Evolutionary conservation across 2,797 vertebrate genomes (phyloP).

Genomic region (Moxostoma hubbsi): DNA sequence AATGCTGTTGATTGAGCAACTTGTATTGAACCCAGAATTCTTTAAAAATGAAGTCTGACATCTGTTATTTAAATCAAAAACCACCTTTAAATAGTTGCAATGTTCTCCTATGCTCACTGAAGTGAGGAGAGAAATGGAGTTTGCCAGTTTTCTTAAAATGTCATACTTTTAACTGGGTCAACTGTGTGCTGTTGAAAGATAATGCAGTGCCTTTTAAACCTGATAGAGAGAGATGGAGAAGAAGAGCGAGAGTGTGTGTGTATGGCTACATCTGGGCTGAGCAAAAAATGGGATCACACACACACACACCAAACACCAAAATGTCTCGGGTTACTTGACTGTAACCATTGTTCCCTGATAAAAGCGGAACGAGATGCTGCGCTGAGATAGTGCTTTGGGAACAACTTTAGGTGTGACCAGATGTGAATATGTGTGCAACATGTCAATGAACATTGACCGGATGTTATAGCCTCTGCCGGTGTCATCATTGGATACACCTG

Average conservation of each 20-base stretch:
- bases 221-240: slow-evolving; percentile 43
- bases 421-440: no score
- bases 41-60: slow-evolving; percentile 12
- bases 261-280: slow-evolving; percentile 28
- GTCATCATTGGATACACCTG: no score
- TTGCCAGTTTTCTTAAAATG: slow-evolving; percentile 50
- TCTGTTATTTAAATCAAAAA: slow-evolving; percentile 6
- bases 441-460: no score
- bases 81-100: slow-evolving; percentile 27
- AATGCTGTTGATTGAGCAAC: no score
- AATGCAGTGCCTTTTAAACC: slow-evolving; percentile 53
- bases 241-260: slow-evolving; percentile 20
- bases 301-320: no score
- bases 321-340: no score
- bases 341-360: no score
- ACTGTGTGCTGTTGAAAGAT: slow-evolving; percentile 56
- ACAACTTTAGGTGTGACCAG: no score
- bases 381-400: no score
- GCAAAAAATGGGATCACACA: slow-evolving; percentile 52
- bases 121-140: slow-evolving; percentile 38
- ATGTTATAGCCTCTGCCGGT: no score
- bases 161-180: slow-evolving; percentile 60
- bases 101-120: slow-evolving; percentile 14
- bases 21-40: no score
- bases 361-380: no score